Evolutionary conservation across 2,113 vertebrate genomes (phyloP), one percentile per base, ranked within the genome.

Genomic region (Triplophysa tibetana): DNA sequence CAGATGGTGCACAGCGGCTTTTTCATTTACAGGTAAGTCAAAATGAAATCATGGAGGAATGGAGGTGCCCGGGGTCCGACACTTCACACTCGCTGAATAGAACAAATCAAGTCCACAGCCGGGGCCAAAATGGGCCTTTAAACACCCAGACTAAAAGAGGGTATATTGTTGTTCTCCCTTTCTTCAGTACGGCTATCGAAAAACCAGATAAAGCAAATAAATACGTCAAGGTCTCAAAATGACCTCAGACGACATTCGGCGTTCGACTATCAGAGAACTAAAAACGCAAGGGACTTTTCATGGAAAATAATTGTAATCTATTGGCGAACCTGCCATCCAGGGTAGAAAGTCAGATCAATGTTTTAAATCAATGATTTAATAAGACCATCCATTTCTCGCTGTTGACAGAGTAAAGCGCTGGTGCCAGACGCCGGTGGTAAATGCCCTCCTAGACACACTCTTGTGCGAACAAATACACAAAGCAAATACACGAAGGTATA

Each of bases 361-460:
- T 60, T 82, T 77, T 56, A 62, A 87, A 88, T 85, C 70, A 82
- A 56, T 56, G 58, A 81, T 84, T 84, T 86, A 78, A 86, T 83
- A 84, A 77, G 62, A 24, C 23, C 66, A 50, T 73, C 52, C 60
- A 67, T 84, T 73, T 79, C 23, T 75, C 50, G 77, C 29, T 24
- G 2, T 70, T 80, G 75, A 78, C 64, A 56, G 79, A 67, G 61
- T 14, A 23, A 21, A 45, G 60, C n/a, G 5, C 75, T 43, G 12
- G 41, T 61, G 48, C 13, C 54, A 24, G 8, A 56, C 29, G 33
- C 26, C 16, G 1, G 21, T 56, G 74, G 68, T 68, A 29, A 76
- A 65, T 19, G n/a, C 17, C 61, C 61, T 67, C 43, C 52, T 67
- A 72, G 3, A 54, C 24, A 66, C n/a, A 67, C 38, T 58, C 17